These are phyloP conservation scores for Anaspis maculata DNA, from an alignment of 2,888 invertebrate species.

Conservation along the genomic window DNA sequence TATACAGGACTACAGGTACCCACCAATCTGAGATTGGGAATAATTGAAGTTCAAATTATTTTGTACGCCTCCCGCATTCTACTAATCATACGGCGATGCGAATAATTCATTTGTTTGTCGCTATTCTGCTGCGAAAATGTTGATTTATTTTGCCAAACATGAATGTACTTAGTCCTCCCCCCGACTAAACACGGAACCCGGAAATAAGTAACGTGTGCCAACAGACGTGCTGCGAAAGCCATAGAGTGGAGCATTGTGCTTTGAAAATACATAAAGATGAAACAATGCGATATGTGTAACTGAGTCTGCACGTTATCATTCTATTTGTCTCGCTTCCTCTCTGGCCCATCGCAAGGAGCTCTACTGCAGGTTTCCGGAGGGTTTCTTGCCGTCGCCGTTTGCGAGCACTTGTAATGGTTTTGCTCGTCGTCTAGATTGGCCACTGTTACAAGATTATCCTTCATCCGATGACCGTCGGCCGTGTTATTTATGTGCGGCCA, in stretches of 20 bases:
- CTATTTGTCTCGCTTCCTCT: constrained; percentile 37
- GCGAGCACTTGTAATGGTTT: constrained; percentile 27
- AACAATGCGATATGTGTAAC: constrained; percentile 37
- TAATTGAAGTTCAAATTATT: no score
- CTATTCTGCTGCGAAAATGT: no score
- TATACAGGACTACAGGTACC: no score
- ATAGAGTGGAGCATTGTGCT: constrained; percentile 21
- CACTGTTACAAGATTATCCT: constrained; percentile 14
- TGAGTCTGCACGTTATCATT: constrained; percentile 33
- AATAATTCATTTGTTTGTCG: no score
- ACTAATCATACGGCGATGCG: no score
- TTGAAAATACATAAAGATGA: constrained; percentile 40
- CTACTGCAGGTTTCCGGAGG: constrained; percentile 24
- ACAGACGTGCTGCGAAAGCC: constrained; percentile 29
- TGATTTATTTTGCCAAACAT: constrained; percentile 17
- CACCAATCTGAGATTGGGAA: no score
- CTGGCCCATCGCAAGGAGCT: constrained; percentile 16
- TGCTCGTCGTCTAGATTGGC: constrained; percentile 29
- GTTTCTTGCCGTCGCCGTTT: constrained; percentile 22
- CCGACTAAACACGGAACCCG: constrained; percentile 26
- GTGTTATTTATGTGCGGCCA: no score
- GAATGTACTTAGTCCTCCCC: constrained; percentile 10
- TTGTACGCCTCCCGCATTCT: no score
- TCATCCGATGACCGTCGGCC: no score
- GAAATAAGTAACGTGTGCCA: constrained; percentile 40